A percentile compares a stretch with the other conserved stretches of the same genome.
phyloP scores from a whole-genome alignment of 1,140 invertebrate genomes.

The Drosophila melanica region DNA sequence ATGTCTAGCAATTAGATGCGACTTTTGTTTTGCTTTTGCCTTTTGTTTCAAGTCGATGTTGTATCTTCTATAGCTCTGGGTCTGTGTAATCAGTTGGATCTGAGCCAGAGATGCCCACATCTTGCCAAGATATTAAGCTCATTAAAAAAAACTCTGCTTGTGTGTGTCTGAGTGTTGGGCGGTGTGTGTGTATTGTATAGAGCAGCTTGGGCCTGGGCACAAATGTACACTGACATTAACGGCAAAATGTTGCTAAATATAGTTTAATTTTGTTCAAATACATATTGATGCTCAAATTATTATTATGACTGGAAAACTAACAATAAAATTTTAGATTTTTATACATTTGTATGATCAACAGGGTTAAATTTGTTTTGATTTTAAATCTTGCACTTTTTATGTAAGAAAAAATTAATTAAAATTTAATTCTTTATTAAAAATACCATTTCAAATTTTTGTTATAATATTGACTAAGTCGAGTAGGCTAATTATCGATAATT shows the following conservation, averaged over 20 bases:
- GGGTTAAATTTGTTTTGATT: no score
- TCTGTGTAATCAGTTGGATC: slow-evolving; percentile 75
- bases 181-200: slow-evolving; percentile 34
- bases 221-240: slow-evolving; percentile 5
- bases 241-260: no score
- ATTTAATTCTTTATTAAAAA: no score
- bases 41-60: slow-evolving; percentile 11
- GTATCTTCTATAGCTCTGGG: slow-evolving; percentile 25
- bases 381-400: no score
- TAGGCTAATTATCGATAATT: background rate
- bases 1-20: slow-evolving; percentile 72
- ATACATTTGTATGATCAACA: no score
- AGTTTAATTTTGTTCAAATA: no score
- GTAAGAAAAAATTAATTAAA: no score
- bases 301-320: no score
- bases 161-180: slow-evolving; percentile 19
- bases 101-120: slow-evolving; percentile 69
- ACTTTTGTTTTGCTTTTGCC: slow-evolving; percentile 61
- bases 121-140: slow-evolving; percentile 76
- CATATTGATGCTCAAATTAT: no score
- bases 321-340: no score
- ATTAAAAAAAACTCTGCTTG: slow-evolving; percentile 63
- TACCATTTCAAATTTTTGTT: no score
- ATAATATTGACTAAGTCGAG: background rate
- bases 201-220: slow-evolving; percentile 5